Base-by-base conservation (phyloP, 2,113 vertebrate genomes). In the Ageneiosus marmoratus region DNA sequence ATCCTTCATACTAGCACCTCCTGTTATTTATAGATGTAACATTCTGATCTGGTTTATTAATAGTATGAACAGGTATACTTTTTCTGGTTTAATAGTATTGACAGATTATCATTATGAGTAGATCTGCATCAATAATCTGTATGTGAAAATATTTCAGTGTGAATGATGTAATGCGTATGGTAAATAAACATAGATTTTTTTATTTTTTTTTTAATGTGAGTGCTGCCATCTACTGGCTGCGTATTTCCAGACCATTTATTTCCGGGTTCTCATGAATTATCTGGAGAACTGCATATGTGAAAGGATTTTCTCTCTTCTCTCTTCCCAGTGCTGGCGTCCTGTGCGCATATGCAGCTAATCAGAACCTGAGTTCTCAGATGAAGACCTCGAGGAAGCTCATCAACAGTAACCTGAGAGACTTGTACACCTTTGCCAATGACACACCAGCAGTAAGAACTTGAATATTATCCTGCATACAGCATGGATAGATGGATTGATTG, bases 341-440 rank as follows among this genome's bases (percentile, higher is more conserved):
- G 84, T 97, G 91, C 86, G 95, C 96, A 0, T 98, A 98, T 22
- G 92, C 92, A 65, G 96, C 97, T 83, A 98, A 97, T 91, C 95
- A 98, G 87, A 95, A 97, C 88, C 91, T 98, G 86, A 96, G 95
- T 86, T 95, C 92, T 44, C 94, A 95, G 90, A 86, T 96, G 84
- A 92, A 93, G 90, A 94, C 91, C 91, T 92, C 95, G 79, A 93
- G 89, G 86, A 90, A 90, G 18, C 85, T 99, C 89, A 92, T 96
- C 75, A 95, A 95, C 88, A 98, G 94, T 92, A 99, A 98, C 89
- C 95, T 97, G 90, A 96, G 93, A 87, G 98, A 99, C 88, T 81
- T 99, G 89, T 94, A 94, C 86, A 92, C 91, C 53, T 92, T 98
- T 27, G 89, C 95, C 84, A 95, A 94, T 2, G 90, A 95, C 81